Evolutionary conservation across 1,140 invertebrate genomes (phyloP), one percentile per base, ranked within the genome.

Genomic region (Drosophila mojavensis): DNA sequence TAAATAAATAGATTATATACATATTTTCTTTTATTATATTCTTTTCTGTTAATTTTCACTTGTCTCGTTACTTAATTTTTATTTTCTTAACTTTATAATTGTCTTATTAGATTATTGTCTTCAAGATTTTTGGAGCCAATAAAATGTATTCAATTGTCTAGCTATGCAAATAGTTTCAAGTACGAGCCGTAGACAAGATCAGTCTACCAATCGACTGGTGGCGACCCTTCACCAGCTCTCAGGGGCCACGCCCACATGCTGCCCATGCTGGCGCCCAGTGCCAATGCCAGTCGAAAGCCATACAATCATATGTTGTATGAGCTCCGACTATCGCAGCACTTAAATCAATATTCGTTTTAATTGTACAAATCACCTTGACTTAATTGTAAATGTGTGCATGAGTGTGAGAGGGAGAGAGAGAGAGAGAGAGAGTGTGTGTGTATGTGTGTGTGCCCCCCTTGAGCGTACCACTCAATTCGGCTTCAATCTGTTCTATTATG

Each of bases 361-460:
- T 89, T 89, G 84, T 84, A 90, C 80, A 84, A 89, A 90, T 89
- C 85, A 89, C 84, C 84, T 89, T 89, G 84, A 89, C 84, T 89
- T 89, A 89, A 89, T 84, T 89, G 65, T 63, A 61, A 62, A 43
- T 70, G 69, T 59, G 61, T 50, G 51, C 5, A 48, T 33, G 45
- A 20, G 58, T 17, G 56, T 17, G 6, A 5, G 33, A 13, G 51
- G 71, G 64, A 48, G 60, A 55, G 65, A 48, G 41, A 7, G 53
- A 61, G 36, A 36, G 45, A 9, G 51, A 24, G 39, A 76, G 67
- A 48, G 59, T 54, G 65, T 43, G 43, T 13, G 54, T 66, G 39
- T 43, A 33, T 53, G 24, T 43, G 43, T 20, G 43, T 20, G 41
- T 5, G 54, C 39, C 69, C 60, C 61, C 51, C 61, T 64, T 30